Evolutionary conservation across 2,888 invertebrate genomes (phyloP), one percentile per base, ranked within the genome.

Genomic region (Teleogryllus oceanicus): DNA sequence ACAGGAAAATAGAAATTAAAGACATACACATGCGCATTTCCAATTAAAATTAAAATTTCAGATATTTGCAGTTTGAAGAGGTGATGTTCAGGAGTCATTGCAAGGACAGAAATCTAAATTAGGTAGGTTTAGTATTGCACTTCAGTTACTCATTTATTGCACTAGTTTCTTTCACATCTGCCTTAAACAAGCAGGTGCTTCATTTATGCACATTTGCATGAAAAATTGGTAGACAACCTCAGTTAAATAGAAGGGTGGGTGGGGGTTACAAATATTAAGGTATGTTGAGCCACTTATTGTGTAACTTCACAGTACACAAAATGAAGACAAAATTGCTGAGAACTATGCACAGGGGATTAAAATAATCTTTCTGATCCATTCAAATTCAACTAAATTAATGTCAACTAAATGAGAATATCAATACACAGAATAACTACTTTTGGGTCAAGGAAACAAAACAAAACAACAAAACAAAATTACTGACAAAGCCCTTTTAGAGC

Each of bases 81-180:
- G 37, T 37, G n/a, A 62, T n/a, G n/a, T 18, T 18, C 62, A 62
- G 62, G 62, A 62, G 62, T n/a, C 62, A 62, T n/a, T 18, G 62
- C n/a, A 62, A 12, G 62, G 62, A 62, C 62, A 62, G 62, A 62
- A n/a, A 62, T 62, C 62, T 62, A 62, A 62, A 62, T 62, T 62
- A 62, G 62, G 62, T 62, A 62, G 62, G 62, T 62, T 62, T 62
- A 62, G 62, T 62, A 62, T 62, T 62, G 62, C 62, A 62, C 62
- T 62, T 62, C 62, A 62, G 62, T 62, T 62, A 62, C 8, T 62
- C 62, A 62, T 62, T 62, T 62, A 62, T 62, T 62, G 62, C 62
- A 62, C 62, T 62, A 62, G 62, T n/a, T 62, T 62, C 62, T 62
- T 62, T 62, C 62, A 62, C 11, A 62, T 62, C 62, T 62, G 62